phyloP scores from a whole-genome alignment of 2,113 vertebrate species.

The Himantopus leucocephalus region DNA sequence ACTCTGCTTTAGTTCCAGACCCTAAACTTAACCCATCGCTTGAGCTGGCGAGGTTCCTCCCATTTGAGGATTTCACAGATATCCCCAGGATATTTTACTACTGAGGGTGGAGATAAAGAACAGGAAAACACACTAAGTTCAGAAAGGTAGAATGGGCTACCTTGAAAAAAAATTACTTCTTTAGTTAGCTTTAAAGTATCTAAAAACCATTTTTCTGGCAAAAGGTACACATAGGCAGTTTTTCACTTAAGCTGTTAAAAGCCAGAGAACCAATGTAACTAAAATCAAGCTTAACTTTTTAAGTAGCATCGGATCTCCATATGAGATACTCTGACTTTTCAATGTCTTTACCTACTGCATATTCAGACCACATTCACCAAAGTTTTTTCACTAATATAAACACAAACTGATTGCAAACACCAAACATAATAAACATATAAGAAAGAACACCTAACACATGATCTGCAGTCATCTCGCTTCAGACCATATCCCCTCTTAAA shows the following conservation, averaged over 20 bases:
- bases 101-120: background rate
- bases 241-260: background rate
- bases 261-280: background rate
- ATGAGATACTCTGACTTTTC: background rate
- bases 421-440: background rate
- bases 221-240: background rate
- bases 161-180: background rate
- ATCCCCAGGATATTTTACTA: background rate
- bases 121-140: background rate
- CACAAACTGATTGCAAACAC: background rate
- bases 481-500: background rate
- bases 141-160: background rate
- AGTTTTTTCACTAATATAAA: background rate
- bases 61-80: background rate
- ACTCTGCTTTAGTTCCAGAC: background rate
- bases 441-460: background rate
- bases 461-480: background rate
- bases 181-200: background rate
- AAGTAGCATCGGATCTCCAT: background rate
- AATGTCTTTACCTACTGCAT: background rate
- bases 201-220: background rate
- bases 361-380: background rate
- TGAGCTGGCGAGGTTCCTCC: background rate
- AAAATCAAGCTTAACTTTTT: background rate
- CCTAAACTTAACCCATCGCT: background rate